Conservation (phyloP, 2,113 vertebrate species). For the Girardinichthys multiradiatus region DNA sequence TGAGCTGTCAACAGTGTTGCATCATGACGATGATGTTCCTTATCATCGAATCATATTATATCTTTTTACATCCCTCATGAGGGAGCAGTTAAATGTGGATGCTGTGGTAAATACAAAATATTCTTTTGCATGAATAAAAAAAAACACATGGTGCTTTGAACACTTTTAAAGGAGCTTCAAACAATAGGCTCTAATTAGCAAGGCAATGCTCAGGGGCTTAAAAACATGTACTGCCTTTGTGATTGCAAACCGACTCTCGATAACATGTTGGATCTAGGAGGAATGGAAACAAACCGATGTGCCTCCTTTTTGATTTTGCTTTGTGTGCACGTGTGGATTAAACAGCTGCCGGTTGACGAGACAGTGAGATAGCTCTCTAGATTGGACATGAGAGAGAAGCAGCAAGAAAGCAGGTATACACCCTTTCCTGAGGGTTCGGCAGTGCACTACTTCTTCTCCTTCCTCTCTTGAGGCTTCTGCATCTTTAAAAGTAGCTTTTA, state of each 20-base stretch:
- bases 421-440: conserved; percentile 43
- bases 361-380: conserved; percentile 43
- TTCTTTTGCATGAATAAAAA: conserved; percentile 67
- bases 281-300: conserved; percentile 38
- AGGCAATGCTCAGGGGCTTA: conserved; percentile 73
- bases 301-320: conserved; percentile 31
- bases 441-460: conserved; percentile 53
- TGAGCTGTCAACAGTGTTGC: conserved; percentile 53
- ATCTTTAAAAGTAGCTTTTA: conserved; percentile 70
- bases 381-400: conserved; percentile 33
- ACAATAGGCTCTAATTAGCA: conserved; percentile 78
- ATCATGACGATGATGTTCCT: conserved; percentile 57
- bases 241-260: conserved; percentile 67
- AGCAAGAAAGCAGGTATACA: conserved; percentile 45
- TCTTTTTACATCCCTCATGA: conserved; percentile 66
- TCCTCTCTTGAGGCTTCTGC: conserved; percentile 59
- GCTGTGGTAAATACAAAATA: conserved; percentile 74
- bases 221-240: conserved; percentile 73
- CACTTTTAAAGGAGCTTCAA: conserved; percentile 79
- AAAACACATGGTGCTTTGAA: conserved; percentile 62
- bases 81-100: conserved; percentile 77
- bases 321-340: conserved; percentile 46
- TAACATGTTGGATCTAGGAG: conserved; percentile 48
- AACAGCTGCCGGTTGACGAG: conserved; percentile 55
- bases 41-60: conserved; percentile 61